A percentile compares a stretch with the other conserved stretches of the same genome.
Conservation (phyloP, 2,797 vertebrate genomes). For the Acipenser transmontanus region DNA sequence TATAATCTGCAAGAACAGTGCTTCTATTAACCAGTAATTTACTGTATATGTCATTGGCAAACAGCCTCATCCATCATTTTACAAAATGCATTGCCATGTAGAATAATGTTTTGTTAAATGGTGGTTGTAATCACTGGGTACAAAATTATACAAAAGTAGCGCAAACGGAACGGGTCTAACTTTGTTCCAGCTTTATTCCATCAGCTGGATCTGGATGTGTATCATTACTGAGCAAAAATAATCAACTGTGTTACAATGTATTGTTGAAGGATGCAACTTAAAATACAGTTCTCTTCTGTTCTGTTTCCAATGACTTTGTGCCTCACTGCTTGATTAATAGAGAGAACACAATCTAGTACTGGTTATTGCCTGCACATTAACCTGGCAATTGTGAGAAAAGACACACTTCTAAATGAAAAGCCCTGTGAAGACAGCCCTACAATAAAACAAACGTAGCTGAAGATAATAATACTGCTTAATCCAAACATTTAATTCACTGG, state of each 20-base stretch:
- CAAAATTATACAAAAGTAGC: too few relatives aligned
- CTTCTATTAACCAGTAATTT: too few relatives aligned
- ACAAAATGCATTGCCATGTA: too few relatives aligned
- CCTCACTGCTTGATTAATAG: background rate
- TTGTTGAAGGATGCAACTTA: background rate
- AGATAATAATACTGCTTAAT: background rate
- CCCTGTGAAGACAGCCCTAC: background rate
- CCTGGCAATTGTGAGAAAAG: conserved; percentile 1
- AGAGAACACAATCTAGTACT: background rate
- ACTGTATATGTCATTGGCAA: too few relatives aligned
- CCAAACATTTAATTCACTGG: background rate
- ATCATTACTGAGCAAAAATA: background rate
- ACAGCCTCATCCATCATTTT: too few relatives aligned
- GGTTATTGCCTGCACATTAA: background rate
- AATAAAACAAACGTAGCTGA: background rate
- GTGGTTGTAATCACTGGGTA: too few relatives aligned
- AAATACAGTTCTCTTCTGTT: too few relatives aligned
- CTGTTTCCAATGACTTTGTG: too few relatives aligned
- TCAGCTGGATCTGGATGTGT: background rate
- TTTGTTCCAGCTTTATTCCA: too few relatives aligned
- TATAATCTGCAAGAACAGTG: too few relatives aligned
- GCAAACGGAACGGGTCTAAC: too few relatives aligned
- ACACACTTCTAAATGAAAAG: background rate
- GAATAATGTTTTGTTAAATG: too few relatives aligned
- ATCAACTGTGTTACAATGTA: background rate